phyloP scores from a whole-genome alignment of 1,140 invertebrate genomes.

The Odontomachus brunneus region DNA sequence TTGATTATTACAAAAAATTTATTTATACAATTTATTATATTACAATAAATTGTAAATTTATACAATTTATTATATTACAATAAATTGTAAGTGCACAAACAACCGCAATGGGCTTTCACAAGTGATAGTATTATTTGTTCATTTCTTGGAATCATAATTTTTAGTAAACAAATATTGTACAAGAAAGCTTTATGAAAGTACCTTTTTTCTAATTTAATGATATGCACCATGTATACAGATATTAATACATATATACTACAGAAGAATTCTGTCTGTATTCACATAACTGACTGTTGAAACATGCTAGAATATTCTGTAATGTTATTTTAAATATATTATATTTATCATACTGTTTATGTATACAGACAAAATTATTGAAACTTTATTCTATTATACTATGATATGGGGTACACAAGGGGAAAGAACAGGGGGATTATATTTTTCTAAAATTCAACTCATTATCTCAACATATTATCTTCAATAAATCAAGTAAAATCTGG shows the following conservation, averaged over 20 bases:
- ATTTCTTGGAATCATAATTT: too few relatives aligned
- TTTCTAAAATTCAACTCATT: conserved; percentile 58
- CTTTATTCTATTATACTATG: conserved; percentile 53
- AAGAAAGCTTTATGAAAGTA: background rate
- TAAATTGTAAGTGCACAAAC: too few relatives aligned
- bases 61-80: too few relatives aligned
- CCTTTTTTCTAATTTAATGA: conserved; percentile 1
- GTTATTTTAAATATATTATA: conserved; percentile 40
- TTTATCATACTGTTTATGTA: conserved; percentile 38
- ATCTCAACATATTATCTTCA: conserved; percentile 57
- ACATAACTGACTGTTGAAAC: conserved; percentile 24
- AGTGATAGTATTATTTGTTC: too few relatives aligned
- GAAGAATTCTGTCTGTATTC: conserved; percentile 68
- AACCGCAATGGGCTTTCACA: too few relatives aligned
- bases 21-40: too few relatives aligned
- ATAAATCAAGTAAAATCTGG: conserved; percentile 66
- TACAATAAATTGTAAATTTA: too few relatives aligned
- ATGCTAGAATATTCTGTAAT: conserved; percentile 23
- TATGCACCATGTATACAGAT: conserved; percentile 22
- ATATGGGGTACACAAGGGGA: conserved; percentile 28
- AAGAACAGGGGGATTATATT: conserved; percentile 41
- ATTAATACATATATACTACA: conserved; percentile 64
- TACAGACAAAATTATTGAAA: conserved; percentile 70
- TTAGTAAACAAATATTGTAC: conserved; percentile 2
- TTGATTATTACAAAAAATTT: too few relatives aligned